Base-by-base conservation (phyloP, 2,888 invertebrate genomes). In the Nomada hirtipes region DNA sequence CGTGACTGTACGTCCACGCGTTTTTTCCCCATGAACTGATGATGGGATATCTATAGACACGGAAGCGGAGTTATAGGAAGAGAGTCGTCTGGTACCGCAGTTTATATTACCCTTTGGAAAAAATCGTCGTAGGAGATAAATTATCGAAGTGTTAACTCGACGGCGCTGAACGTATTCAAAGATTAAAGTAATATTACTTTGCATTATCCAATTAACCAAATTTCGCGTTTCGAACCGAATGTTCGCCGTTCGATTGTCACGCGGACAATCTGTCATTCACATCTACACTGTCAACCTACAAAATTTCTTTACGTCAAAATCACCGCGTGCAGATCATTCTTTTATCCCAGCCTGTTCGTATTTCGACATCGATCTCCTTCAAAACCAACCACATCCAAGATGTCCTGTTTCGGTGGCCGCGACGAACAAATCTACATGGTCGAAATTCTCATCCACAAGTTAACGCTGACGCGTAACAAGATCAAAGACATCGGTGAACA, bases 341-440 rank as follows among this genome's bases (percentile, higher is more conserved):
- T 3, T 4, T 9, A 47, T n/a, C 44, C 29, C 15, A 0, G 2
- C 18, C 15, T 2, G 57, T 3, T 13, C n/a, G 13, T 57, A 23
- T 11, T 2, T 20, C 13, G 20, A n/a, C 20, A 23, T 42, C 3
- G 13, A 42, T 44, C 42, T 15, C 42, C 59, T 59, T 26, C 20
- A 2, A 57, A 15, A 42, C 10, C 47, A 52, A 44, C 47, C 7
- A 26, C 3, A 11, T 18, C 4, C 75, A 60, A 60, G 36, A 93
- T 93, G 93, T 91, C 93, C 69, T 93, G 93, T 81, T 93, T 93
- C 86, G 92, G 92, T 63, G 91, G 91, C 61, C 59, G 76, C 59
- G 89, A 93, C 36, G 92, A 91, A 59, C 90, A 88, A 82, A 90
- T 93, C 53, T 93, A 92, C 79, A 89, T 92, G 57, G 77, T 90